phyloP scores from a whole-genome alignment of 1,140 invertebrate genomes.

The Trichogramma pretiosum region DNA sequence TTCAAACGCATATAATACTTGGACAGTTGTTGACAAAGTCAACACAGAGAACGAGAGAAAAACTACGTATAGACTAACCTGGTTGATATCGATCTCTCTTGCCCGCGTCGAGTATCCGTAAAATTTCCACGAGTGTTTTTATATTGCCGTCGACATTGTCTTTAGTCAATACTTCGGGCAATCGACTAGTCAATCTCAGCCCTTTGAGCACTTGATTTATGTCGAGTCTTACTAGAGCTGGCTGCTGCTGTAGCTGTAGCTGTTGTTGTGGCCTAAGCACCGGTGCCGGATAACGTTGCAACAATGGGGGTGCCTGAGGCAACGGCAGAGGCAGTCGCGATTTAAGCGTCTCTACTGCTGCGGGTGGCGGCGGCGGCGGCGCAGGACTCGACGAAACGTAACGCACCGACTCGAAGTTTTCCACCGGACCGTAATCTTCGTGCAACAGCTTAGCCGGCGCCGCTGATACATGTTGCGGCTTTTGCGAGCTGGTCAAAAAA shows the following conservation, averaged over 20 bases:
- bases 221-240: conserved; percentile 6
- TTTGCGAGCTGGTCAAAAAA: not conserved
- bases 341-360: too few relatives aligned
- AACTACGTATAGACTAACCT: too few relatives aligned
- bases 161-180: conserved; percentile 62
- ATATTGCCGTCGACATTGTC: conserved; percentile 72
- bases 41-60: too few relatives aligned
- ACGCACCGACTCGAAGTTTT: conserved; percentile 30
- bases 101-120: conserved; percentile 52
- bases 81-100: conserved; percentile 20
- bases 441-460: conserved; percentile 1
- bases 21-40: too few relatives aligned
- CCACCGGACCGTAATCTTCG: conserved; percentile 21
- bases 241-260: not conserved
- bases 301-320: not conserved
- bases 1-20: too few relatives aligned
- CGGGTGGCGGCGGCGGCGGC: not conserved
- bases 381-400: conserved; percentile 20
- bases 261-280: not conserved
- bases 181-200: conserved; percentile 60
- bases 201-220: conserved; percentile 43
- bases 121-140: conserved; percentile 61
- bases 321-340: too few relatives aligned
- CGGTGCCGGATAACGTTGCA: not conserved
- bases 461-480: not conserved